Conservation (phyloP, 1,140 invertebrate species). For the Pseudomyrmex gracilis region DNA sequence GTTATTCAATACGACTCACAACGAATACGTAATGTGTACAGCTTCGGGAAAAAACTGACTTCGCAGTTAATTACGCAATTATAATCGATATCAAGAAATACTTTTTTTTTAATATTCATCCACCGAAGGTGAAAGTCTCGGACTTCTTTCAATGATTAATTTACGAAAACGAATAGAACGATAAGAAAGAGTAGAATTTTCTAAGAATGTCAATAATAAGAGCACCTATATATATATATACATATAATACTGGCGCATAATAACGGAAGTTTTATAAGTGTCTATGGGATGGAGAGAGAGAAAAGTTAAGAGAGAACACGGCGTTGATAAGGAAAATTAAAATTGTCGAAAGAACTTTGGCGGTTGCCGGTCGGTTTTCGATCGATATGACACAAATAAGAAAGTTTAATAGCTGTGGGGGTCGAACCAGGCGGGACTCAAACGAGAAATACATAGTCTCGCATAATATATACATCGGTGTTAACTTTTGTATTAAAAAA, state of each 20-base stretch:
- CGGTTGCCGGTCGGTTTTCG: conserved; percentile 26
- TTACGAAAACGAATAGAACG: conserved; percentile 18
- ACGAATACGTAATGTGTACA: neutral
- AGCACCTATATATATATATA: no score
- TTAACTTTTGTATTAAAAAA: conserved; percentile 42
- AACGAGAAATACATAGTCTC: conserved; percentile 21
- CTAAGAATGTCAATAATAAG: neutral
- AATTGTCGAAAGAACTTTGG: conserved; percentile 43
- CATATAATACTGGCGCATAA: neutral
- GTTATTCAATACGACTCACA: neutral
- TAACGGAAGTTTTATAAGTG: conserved; percentile 28
- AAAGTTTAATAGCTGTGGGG: conserved; percentile 46
- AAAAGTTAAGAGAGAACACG: neutral
- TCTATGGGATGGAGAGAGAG: neutral
- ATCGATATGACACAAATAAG: conserved; percentile 45
- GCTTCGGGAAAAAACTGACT: neutral
- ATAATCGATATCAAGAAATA: neutral
- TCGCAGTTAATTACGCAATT: neutral
- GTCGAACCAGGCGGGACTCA: neutral
- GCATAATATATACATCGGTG: conserved; percentile 25
- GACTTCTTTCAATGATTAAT: conserved; percentile 31
- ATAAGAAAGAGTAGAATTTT: neutral
- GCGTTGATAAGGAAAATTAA: conserved; percentile 49
- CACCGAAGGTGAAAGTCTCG: neutral
- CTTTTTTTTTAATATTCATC: no score